These are phyloP conservation scores for Crambe crambe DNA, from an alignment of 37 sponge, comb jelly and placozoan species.

Conservation along the genomic window DNA sequence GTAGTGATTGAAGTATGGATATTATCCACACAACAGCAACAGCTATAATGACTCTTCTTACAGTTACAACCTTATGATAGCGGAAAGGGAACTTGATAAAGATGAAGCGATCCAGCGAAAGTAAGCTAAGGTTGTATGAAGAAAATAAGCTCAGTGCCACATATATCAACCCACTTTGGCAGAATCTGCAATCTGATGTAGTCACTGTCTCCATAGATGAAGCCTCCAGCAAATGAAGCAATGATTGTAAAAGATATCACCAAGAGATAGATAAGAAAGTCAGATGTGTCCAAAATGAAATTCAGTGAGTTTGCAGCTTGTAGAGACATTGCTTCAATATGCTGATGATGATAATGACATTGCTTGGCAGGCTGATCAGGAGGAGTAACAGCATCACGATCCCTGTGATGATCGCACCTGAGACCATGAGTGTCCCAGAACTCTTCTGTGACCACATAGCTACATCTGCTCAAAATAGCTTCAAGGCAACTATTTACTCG, in stretches of 20 bases:
- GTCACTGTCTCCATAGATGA: constrained; percentile 36
- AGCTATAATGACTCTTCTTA: background rate
- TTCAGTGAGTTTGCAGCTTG: constrained; percentile 39
- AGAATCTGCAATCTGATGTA: constrained; percentile 26
- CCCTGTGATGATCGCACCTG: constrained; percentile 16
- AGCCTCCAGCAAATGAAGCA: too few relatives aligned
- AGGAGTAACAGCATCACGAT: constrained; percentile 25
- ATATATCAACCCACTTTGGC: constrained; percentile 21
- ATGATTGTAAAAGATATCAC: constrained; percentile 28
- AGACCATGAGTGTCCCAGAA: background rate
- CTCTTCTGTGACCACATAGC: background rate
- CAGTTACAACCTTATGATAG: constrained; percentile 27
- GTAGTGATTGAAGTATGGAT: constrained; percentile 9
- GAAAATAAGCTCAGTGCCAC: constrained; percentile 8
- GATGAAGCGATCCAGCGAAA: constrained; percentile 53
- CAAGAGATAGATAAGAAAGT: constrained; percentile 14
- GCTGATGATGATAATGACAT: constrained; percentile 20
- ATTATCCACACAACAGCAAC: constrained; percentile 22
- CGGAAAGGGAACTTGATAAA: constrained; percentile 31
- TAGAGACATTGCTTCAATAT: constrained; percentile 22
- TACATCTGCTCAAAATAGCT: background rate
- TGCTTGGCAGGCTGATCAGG: constrained; percentile 43
- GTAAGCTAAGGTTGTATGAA: constrained; percentile 30
- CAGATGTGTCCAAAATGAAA: constrained; percentile 22
- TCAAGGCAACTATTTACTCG: background rate